Percentiles rank a stretch among this genome's conserved stretches.
Evolutionary conservation across 1,140 invertebrate genomes (phyloP).

Genomic region (Drosophila subobscura): DNA sequence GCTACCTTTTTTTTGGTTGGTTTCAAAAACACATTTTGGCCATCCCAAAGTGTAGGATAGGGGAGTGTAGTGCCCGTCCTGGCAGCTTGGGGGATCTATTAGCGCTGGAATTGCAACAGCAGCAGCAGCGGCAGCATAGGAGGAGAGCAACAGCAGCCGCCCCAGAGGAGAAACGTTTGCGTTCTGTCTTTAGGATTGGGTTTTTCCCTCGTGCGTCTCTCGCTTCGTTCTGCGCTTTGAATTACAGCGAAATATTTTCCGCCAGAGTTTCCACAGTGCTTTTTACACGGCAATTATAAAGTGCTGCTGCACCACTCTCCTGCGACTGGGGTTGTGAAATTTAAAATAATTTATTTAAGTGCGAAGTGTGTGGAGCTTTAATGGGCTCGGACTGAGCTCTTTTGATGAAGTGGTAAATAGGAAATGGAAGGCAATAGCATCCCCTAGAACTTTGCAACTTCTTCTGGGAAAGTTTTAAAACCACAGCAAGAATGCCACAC

Average conservation of each 20-base stretch:
- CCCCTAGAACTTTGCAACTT: too few species aligned
- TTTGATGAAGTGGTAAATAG: not conserved
- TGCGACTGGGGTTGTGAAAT: slow-evolving; percentile 9
- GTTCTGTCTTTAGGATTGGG: slow-evolving; percentile 20
- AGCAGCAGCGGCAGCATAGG: not conserved
- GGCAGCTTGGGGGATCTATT: slow-evolving; percentile 61
- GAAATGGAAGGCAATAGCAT: too few species aligned
- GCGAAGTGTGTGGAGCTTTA: slow-evolving; percentile 36
- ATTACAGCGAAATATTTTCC: slow-evolving; percentile 72
- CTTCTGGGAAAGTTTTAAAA: too few species aligned
- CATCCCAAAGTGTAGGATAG: not conserved
- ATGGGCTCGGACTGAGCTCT: slow-evolving; percentile 32
- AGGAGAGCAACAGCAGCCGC: slow-evolving; percentile 1
- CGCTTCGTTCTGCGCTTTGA: slow-evolving; percentile 34
- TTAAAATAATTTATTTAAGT: slow-evolving; percentile 54
- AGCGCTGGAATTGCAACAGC: slow-evolving; percentile 52
- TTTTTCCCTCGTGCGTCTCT: slow-evolving; percentile 29
- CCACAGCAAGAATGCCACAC: too few species aligned
- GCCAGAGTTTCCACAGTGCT: slow-evolving; percentile 51
- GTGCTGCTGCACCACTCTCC: slow-evolving; percentile 5
- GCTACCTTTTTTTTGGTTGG: slow-evolving; percentile 32
- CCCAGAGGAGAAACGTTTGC: slow-evolving; percentile 8
- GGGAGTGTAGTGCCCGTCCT: slow-evolving; percentile 5
- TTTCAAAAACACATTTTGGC: slow-evolving; percentile 70
- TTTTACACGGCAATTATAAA: slow-evolving; percentile 65